Percentiles rank a stretch among this genome's conserved stretches.
Evolutionary conservation across 92 coral and sea anemone genomes (phyloP).

Genomic region (Virgularia gustaviana): DNA sequence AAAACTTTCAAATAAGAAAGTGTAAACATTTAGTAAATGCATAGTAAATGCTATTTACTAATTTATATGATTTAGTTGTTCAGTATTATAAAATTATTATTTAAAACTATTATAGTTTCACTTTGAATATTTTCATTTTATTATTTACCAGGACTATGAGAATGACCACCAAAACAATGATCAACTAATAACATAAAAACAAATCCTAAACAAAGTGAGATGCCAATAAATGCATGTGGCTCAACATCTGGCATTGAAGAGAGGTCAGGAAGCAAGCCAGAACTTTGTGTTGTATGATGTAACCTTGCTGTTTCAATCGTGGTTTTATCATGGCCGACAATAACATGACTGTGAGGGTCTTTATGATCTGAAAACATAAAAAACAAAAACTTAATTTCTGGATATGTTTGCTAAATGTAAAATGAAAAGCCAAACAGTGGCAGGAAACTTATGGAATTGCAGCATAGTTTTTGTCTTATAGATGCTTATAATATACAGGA

Average conservation of each 20-base stretch:
- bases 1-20: no score
- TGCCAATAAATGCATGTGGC: slow-evolving; percentile 87
- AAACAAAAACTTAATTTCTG: not conserved
- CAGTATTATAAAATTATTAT: not conserved
- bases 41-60: not conserved
- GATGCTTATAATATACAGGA: no score
- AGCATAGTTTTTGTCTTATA: no score
- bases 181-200: slow-evolving; percentile 89
- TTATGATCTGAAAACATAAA: slow-evolving; percentile 14
- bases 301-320: no score
- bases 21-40: not conserved
- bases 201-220: slow-evolving; percentile 89
- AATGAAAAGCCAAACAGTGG: no score
- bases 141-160: slow-evolving; percentile 69
- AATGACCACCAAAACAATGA: slow-evolving; percentile 89
- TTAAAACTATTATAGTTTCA: not conserved
- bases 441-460: no score
- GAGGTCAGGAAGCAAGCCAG: slow-evolving; percentile 21
- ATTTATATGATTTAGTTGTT: not conserved
- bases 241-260: slow-evolving; percentile 67
- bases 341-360: slow-evolving; percentile 2
- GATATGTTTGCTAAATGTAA: no score
- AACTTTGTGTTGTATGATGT: not conserved
- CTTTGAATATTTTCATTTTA: not conserved
- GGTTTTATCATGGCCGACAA: no score